Evolutionary conservation across 1,140 invertebrate genomes (phyloP).

Genomic region (Micrasema longulum): DNA sequence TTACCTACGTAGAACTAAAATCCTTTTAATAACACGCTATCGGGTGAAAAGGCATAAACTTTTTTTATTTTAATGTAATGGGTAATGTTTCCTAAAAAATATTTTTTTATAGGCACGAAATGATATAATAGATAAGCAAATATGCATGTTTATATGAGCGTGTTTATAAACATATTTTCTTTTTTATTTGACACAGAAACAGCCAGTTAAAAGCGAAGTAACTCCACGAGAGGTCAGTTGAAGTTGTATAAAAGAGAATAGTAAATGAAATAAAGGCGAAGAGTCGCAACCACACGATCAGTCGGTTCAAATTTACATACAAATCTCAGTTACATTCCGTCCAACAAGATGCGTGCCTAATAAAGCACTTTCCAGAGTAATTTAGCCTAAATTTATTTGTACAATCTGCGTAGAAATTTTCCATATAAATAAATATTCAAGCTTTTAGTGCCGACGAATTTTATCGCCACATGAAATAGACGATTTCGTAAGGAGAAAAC

Average conservation of each 20-base stretch:
- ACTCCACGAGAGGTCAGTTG: neutral
- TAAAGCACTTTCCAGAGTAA: slow-evolving; percentile 31
- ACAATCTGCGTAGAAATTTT: slow-evolving; percentile 16
- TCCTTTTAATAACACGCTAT: too few relatives aligned
- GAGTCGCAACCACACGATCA: neutral
- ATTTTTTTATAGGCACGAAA: too few relatives aligned
- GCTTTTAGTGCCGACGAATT: slow-evolving; percentile 2
- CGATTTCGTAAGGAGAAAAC: too few relatives aligned
- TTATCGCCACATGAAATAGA: too few relatives aligned
- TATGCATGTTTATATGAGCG: too few relatives aligned
- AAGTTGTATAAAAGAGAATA: too few relatives aligned
- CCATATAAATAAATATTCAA: slow-evolving; percentile 9
- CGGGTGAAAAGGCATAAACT: too few relatives aligned
- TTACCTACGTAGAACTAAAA: too few relatives aligned
- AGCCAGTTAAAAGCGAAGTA: neutral
- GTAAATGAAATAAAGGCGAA: neutral
- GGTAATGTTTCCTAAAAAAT: too few relatives aligned
- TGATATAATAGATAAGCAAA: too few relatives aligned
- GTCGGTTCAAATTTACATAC: slow-evolving; percentile 13
- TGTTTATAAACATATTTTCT: too few relatives aligned
- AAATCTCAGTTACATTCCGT: slow-evolving; percentile 14
- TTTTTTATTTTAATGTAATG: too few relatives aligned
- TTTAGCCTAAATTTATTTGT: slow-evolving; percentile 21
- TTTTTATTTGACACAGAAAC: slow-evolving; percentile 7
- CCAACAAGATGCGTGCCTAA: slow-evolving; percentile 19